phyloP scores from a whole-genome alignment of 2,113 vertebrate species.

The Rhinolophus ferrumequinum region DNA sequence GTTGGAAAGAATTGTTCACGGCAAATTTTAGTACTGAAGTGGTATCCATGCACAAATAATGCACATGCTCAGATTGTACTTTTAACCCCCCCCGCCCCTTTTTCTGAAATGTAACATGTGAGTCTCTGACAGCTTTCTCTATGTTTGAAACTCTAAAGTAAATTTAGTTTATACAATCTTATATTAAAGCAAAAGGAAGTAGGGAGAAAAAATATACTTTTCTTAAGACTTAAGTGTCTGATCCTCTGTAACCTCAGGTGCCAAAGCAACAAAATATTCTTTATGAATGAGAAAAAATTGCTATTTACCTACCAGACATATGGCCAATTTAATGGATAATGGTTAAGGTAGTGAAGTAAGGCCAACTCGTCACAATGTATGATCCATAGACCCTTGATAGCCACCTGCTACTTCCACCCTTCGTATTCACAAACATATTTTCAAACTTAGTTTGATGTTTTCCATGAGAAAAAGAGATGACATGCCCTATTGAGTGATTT shows the following conservation, averaged over 20 bases:
- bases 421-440: neutral
- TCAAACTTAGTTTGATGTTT: neutral
- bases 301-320: neutral
- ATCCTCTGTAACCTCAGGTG: neutral
- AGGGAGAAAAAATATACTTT: neutral
- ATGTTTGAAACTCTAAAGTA: neutral
- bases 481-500: neutral
- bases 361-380: neutral
- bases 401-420: neutral
- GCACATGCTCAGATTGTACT: neutral
- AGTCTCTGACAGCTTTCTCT: constrained; percentile 17
- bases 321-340: neutral
- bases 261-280: neutral
- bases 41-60: neutral
- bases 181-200: neutral
- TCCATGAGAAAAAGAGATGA: neutral
- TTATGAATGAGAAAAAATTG: constrained; percentile 6
- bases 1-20: neutral
- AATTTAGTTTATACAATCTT: constrained; percentile 26
- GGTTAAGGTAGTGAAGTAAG: neutral
- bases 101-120: constrained; percentile 23
- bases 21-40: neutral
- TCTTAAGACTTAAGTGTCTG: neutral
- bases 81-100: neutral
- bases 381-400: neutral